Evolutionary conservation across 2,888 invertebrate species (phyloP), one percentile per base, ranked within the genome.

Genomic region (Epirrhoe tristata): DNA sequence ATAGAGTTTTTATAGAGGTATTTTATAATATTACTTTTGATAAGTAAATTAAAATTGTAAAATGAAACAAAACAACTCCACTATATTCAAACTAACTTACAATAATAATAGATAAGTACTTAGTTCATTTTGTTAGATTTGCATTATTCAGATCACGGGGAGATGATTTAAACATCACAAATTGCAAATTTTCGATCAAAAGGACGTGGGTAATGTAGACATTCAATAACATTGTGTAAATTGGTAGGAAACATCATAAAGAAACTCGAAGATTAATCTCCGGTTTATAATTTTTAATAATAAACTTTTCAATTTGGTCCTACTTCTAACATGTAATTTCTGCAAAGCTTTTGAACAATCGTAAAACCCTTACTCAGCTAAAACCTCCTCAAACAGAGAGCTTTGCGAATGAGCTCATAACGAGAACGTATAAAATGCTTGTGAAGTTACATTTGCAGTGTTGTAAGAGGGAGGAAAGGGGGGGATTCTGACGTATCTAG

Each of bases 361-460:
- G 7, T 43, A 43, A 52, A 52, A 52, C 43, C 60, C 54, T 54
- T 54, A 61, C 14, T 43, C 16, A 43, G 54, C 34, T 17, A n/a
- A 63, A 64, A 54, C 58, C 36, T 14, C n/a, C 51, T 58, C 53
- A 54, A 58, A 54, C 43, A 52, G 14, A 58, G 36, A 48, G 63
- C 43, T 58, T 52, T 50, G 34, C 31, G 36, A 32, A 56, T 43
- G 31, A 58, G 48, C 64, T 55, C 50, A 54, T 58, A 46, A 55
- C 54, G 39, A 57, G 46, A 56, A 36, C 65, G 39, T 62, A 48
- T 48, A 36, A 54, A 56, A 60, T 60, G 65, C 56, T 60, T 53
- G 8, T 24, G 56, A 64, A 59, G 53, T 59, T 56, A 60, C 55
- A 39, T 65, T 59, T 39, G 55, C 56, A 59, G 55, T 64, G 51